Conservation (phyloP, 1,140 invertebrate species). For the Homalodisca vitripennis region DNA sequence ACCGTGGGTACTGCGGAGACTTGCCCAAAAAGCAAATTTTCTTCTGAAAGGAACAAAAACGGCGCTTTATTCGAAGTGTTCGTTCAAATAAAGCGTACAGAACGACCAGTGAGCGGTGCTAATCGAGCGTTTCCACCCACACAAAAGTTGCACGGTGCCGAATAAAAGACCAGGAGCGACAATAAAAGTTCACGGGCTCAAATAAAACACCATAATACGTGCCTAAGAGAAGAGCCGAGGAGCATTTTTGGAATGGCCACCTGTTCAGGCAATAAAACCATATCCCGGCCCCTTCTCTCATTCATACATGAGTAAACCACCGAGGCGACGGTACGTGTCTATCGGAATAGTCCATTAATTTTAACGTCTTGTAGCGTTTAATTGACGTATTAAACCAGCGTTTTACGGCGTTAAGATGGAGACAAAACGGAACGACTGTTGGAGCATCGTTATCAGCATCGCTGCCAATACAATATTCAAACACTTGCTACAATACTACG, state of each 20-base stretch:
- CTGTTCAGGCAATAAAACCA: background rate
- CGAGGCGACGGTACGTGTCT: background rate
- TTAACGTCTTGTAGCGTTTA: constrained; percentile 14
- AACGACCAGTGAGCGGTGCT: too few species aligned
- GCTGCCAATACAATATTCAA: background rate
- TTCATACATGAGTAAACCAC: background rate
- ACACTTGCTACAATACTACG: background rate
- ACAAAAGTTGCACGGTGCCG: too few species aligned
- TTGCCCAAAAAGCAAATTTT: too few species aligned
- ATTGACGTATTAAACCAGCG: background rate
- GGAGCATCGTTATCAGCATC: background rate
- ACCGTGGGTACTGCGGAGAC: too few species aligned
- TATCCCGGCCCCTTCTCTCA: background rate
- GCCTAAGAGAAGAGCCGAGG: background rate
- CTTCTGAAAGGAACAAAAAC: too few species aligned
- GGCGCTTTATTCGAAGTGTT: too few species aligned
- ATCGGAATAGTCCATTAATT: constrained; percentile 8
- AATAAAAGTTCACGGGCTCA: too few species aligned
- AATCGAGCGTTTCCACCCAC: too few species aligned
- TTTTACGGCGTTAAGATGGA: constrained; percentile 1
- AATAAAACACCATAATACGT: background rate
- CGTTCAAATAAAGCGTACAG: too few species aligned
- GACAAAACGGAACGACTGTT: background rate
- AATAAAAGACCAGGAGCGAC: too few species aligned
- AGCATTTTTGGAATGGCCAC: background rate